Base-by-base conservation (phyloP, 2,797 vertebrate genomes). In the Chaunax sp. region DNA sequence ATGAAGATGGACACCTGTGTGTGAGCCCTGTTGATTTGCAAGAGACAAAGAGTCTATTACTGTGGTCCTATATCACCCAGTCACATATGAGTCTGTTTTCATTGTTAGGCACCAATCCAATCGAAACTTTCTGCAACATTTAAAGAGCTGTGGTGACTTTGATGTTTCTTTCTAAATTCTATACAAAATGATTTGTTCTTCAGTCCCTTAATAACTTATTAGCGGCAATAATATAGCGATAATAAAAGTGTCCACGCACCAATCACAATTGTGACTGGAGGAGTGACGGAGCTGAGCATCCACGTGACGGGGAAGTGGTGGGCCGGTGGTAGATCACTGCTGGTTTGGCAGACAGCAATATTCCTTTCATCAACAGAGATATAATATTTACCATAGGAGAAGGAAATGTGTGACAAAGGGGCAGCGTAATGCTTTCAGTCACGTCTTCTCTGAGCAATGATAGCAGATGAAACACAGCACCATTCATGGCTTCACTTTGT, bases 381-480 rank as follows among this genome's bases (percentile, higher is more conserved):
- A 51, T 49, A 57, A 40, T 28, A 64, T 69, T 77, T 78, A 80
- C 43, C 80, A 25, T 30, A 30, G 53, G 51, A 47, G 65, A 52
- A 80, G 81, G 74, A 86, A 87, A 86, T 78, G 70, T 71, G 63
- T 82, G 80, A 78, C 70, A 81, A 88, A 76, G 57, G 53, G 84
- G 67, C 76, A 49, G 73, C 8, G 65, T 80, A 78, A 80, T 74
- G 85, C 72, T 79, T 81, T 89, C 78, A 78, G 81, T 54, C 70
- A 56, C 18, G 3, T 62, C 53, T 72, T 74, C 74, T 78, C 45
- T 61, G 67, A 67, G 69, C 77, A 81, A 62, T 81, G 85, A 90
- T 69, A 86, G 77, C 80, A 89, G 79, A 87, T 77, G 84, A 47
- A 82, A 80, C 72, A 87, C 80, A 80, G 76, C 78, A 51, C 82